phyloP scores from a whole-genome alignment of 2,797 vertebrate species.

The Fringilla coelebs region DNA sequence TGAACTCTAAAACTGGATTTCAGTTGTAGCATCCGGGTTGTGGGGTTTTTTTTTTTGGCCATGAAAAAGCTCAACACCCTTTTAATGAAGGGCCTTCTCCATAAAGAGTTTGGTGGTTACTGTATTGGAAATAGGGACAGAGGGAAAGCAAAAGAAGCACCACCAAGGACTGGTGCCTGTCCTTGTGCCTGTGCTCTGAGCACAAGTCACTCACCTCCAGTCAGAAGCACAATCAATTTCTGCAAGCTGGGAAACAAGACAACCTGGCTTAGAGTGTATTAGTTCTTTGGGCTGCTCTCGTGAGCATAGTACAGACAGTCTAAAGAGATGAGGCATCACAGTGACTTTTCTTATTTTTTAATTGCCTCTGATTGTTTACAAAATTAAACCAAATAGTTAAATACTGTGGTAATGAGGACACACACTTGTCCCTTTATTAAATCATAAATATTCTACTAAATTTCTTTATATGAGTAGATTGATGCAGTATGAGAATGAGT shows the following conservation, averaged over 20 bases:
- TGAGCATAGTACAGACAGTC: neutral
- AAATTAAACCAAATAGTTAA: neutral
- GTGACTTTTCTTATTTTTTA: neutral
- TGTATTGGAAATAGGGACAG: neutral
- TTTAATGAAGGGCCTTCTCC: neutral
- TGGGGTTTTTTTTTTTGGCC: neutral
- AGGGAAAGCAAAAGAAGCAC: neutral
- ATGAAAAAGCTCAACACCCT: neutral
- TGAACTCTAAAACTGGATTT: neutral
- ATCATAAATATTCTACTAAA: neutral
- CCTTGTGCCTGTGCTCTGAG: neutral
- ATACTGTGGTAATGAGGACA: neutral
- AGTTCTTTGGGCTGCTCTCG: neutral
- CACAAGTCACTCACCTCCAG: neutral
- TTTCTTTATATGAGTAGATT: neutral
- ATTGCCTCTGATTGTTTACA: neutral
- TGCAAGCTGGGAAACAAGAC: neutral
- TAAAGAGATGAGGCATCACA: neutral
- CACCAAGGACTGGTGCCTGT: neutral
- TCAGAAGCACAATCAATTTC: neutral
- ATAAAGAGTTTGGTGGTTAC: neutral
- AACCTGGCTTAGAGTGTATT: neutral
- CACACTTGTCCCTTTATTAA: neutral
- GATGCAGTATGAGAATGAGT: neutral
- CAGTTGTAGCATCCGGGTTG: accelerated